These are phyloP conservation scores for Pangasianodon gigas DNA, from an alignment of 2,113 vertebrate genomes.

Conservation along the genomic window DNA sequence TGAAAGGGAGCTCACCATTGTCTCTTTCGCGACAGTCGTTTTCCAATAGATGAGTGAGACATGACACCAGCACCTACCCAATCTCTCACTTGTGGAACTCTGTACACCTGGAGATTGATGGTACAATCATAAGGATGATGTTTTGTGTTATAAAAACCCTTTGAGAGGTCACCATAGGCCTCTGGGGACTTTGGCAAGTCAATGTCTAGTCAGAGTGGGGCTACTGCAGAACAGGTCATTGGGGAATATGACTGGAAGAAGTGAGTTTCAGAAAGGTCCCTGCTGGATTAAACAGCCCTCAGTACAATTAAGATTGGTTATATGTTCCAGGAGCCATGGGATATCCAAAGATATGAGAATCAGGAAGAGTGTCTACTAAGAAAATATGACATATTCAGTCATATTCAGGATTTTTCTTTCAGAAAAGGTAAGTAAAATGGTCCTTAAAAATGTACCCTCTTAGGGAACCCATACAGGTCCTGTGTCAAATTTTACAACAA, in stretches of 20 bases:
- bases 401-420: neutral
- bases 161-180: neutral
- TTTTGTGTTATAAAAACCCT: neutral
- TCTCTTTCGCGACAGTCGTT: neutral
- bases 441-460: neutral
- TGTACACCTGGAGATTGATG: neutral
- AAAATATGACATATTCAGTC: neutral
- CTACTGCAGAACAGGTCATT: neutral
- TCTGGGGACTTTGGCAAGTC: neutral
- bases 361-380: neutral
- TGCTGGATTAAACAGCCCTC: neutral
- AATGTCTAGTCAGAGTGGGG: neutral
- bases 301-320: neutral
- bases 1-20: neutral
- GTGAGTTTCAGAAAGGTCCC: neutral
- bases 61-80: neutral
- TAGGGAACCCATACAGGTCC: neutral
- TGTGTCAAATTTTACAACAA: neutral
- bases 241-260: neutral
- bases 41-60: too few relatives aligned
- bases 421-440: neutral
- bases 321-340: constrained; percentile 4
- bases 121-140: neutral
- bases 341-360: neutral
- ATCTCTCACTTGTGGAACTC: neutral